These are phyloP conservation scores for Bombylius discolor DNA, from an alignment of 2,888 invertebrate genomes.

Conservation along the genomic window DNA sequence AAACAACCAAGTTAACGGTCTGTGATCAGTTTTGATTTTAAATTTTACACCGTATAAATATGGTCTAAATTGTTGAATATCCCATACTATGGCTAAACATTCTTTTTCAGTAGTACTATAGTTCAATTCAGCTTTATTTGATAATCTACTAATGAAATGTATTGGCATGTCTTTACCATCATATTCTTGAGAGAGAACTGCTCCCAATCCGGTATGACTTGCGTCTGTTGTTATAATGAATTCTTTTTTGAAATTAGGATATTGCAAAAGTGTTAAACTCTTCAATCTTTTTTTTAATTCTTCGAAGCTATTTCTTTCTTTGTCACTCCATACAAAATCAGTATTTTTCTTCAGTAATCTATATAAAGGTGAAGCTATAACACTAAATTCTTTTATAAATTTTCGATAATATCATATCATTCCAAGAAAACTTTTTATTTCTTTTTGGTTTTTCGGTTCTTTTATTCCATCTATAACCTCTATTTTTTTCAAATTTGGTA, in stretches of 20 bases:
- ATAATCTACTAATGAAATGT: slow-evolving; percentile 11
- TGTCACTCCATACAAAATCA: slow-evolving; percentile 1
- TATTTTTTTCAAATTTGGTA: slow-evolving; percentile 22
- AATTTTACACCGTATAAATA: slow-evolving; percentile 11
- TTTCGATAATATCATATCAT: slow-evolving; percentile 16
- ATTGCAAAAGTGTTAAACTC: slow-evolving; percentile 8
- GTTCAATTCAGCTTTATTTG: slow-evolving; percentile 10
- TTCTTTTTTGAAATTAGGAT: slow-evolving; percentile 12
- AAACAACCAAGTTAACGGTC: background rate
- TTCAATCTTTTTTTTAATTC: slow-evolving; percentile 6
- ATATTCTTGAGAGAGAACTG: slow-evolving; percentile 10
- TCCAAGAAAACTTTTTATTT: slow-evolving; percentile 19
- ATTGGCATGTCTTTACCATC: slow-evolving; percentile 2
- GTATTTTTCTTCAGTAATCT: slow-evolving; percentile 10
- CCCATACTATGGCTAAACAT: slow-evolving; percentile 11
- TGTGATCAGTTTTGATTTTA: slow-evolving; percentile 10
- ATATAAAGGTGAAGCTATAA: slow-evolving; percentile 11
- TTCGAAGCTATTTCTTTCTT: slow-evolving; percentile 1
- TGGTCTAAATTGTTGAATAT: slow-evolving; percentile 11
- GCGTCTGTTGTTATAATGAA: slow-evolving; percentile 12
- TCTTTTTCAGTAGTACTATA: slow-evolving; percentile 13
- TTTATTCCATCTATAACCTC: slow-evolving; percentile 17
- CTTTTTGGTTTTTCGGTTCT: slow-evolving; percentile 17
- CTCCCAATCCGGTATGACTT: slow-evolving; percentile 11
- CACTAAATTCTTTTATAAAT: slow-evolving; percentile 15